These are phyloP conservation scores for Stenodema calcarata DNA, from an alignment of 2,888 invertebrate genomes.

Conservation along the genomic window DNA sequence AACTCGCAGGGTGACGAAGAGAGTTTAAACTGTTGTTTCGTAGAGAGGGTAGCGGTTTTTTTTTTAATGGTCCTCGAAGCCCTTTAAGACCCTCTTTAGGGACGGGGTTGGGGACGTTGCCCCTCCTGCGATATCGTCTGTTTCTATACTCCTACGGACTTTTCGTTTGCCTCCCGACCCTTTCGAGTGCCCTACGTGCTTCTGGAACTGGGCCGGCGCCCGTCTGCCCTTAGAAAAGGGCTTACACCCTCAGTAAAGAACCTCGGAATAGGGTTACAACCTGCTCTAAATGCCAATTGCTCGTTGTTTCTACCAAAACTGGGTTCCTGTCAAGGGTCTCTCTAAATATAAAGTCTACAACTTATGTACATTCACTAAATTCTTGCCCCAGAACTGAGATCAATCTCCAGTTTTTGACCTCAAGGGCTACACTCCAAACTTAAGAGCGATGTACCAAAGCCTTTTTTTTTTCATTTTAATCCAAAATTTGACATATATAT, in stretches of 20 bases:
- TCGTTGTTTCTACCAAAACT: neutral
- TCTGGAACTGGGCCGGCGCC: conserved; percentile 12
- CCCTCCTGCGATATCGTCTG: neutral
- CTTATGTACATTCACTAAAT: too few species aligned
- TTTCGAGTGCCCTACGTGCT: neutral
- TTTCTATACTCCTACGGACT: neutral
- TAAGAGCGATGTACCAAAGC: too few species aligned
- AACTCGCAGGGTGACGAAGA: neutral
- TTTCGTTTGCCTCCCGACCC: neutral
- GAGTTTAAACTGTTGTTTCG: neutral
- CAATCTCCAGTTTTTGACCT: too few species aligned
- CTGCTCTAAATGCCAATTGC: neutral
- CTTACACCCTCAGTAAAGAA: neutral
- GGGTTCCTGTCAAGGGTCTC: too few species aligned
- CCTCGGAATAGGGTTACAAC: neutral
- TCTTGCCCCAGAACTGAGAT: too few species aligned
- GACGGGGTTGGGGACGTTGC: neutral
- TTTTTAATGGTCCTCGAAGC: neutral
- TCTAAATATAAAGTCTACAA: too few species aligned
- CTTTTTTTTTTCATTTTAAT: too few species aligned
- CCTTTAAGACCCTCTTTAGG: neutral
- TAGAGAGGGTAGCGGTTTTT: neutral
- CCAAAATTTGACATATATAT: too few species aligned
- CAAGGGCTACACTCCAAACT: too few species aligned
- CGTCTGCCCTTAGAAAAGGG: neutral